These are phyloP conservation scores for Merodon equestris DNA, from an alignment of 2,888 invertebrate genomes.

Conservation along the genomic window DNA sequence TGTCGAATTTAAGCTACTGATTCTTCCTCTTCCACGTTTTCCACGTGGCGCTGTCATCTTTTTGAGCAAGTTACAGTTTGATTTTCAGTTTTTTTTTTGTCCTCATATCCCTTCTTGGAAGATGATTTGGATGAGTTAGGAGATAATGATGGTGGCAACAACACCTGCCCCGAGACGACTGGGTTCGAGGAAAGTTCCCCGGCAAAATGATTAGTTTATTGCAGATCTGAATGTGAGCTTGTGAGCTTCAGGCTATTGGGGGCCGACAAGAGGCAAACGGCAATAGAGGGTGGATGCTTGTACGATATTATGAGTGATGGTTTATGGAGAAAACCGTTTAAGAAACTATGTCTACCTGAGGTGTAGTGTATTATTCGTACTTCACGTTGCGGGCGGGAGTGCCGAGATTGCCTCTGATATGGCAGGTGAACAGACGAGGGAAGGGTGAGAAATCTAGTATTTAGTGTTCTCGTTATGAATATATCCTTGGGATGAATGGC, in stretches of 20 bases:
- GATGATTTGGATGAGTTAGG: constrained; percentile 6
- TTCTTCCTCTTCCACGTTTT: constrained; percentile 21
- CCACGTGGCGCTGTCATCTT: constrained; percentile 27
- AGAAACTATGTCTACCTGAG: constrained; percentile 39
- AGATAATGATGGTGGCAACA: constrained; percentile 24
- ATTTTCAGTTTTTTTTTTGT: constrained; percentile 9
- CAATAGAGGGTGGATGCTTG: not conserved
- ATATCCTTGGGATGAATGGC: constrained; percentile 55
- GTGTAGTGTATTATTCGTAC: constrained; percentile 34
- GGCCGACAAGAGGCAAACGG: not conserved
- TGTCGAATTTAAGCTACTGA: constrained; percentile 49
- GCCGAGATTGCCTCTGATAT: not conserved
- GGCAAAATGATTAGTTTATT: constrained; percentile 49
- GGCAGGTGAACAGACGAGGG: constrained; percentile 7
- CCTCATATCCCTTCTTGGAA: not conserved
- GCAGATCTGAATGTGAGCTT: constrained; percentile 38
- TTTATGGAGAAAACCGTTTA: constrained; percentile 37
- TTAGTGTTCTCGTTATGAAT: constrained; percentile 54
- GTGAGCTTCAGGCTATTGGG: too few species aligned
- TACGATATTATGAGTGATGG: not conserved
- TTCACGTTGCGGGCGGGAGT: constrained; percentile 13
- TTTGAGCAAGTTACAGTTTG: constrained; percentile 42
- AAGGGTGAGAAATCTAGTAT: constrained; percentile 23
- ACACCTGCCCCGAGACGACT: not conserved
- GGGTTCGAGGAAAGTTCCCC: constrained; percentile 3